Evolutionary conservation across 2,113 vertebrate genomes (phyloP).

Genomic region (Neoarius graeffei): DNA sequence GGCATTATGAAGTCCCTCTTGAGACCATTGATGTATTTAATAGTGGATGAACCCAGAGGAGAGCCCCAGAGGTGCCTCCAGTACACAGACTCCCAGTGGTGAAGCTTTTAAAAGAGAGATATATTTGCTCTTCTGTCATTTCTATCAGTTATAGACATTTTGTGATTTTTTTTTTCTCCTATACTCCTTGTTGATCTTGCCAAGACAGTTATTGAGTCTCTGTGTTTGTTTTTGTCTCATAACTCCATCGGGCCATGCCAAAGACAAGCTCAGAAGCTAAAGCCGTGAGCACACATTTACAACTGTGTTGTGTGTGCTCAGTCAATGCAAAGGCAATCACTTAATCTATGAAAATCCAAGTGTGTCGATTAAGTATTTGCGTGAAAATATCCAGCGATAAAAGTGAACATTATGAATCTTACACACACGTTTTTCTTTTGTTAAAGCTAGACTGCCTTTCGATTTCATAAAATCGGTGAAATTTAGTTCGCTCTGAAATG

Average conservation of each 20-base stretch:
- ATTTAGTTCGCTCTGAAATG: no score
- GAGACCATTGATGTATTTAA: constrained; percentile 74
- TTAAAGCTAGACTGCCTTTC: no score
- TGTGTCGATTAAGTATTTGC: neutral
- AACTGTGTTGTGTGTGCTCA: neutral
- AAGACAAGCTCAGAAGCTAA: neutral
- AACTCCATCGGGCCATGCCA: neutral
- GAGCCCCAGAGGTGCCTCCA: neutral
- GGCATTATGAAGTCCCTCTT: constrained; percentile 71
- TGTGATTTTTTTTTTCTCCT: neutral
- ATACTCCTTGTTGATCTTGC: neutral
- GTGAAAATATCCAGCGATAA: neutral
- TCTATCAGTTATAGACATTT: neutral
- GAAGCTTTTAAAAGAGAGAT: neutral
- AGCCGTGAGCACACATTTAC: neutral
- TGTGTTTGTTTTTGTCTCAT: neutral
- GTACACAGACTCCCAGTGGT: neutral
- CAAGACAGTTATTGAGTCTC: constrained; percentile 6
- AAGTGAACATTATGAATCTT: neutral
- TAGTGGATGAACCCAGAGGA: constrained; percentile 54
- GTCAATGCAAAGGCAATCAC: neutral
- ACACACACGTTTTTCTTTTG: neutral
- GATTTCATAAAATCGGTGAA: no score
- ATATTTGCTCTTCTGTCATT: constrained; percentile 26
- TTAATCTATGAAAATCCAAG: neutral